Conservation (phyloP, 2,797 vertebrate species). For the Mormyrops attenuatus region DNA sequence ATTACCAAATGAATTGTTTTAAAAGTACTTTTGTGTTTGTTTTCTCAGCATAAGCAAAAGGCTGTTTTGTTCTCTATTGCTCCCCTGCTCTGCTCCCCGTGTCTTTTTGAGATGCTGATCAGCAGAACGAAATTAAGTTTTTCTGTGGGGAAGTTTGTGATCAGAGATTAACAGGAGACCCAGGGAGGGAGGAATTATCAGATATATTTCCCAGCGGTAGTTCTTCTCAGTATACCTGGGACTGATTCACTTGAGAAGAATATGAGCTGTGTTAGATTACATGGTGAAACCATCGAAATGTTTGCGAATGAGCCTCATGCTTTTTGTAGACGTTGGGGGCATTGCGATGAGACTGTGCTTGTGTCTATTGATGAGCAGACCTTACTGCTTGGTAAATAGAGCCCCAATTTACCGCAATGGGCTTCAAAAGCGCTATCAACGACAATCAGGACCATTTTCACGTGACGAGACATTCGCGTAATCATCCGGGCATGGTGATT, state of each 20-base stretch:
- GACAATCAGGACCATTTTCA: background rate
- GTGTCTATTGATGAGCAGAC: background rate
- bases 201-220: conserved; percentile 35
- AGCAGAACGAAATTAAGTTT: conserved; percentile 23
- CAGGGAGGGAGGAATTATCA: conserved; percentile 34
- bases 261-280: background rate
- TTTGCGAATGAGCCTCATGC: background rate
- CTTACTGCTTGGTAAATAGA: background rate
- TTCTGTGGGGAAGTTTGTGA: conserved; percentile 35
- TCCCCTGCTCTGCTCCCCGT: conserved; percentile 17
- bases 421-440: background rate
- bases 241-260: background rate
- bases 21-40: conserved; percentile 20
- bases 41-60: conserved; percentile 22
- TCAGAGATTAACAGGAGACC: conserved; percentile 42
- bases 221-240: conserved; percentile 14
- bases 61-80: background rate
- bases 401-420: background rate
- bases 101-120: conserved; percentile 34
- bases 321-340: background rate
- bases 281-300: background rate
- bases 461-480: background rate
- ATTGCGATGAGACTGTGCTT: background rate
- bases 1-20: conserved; percentile 23
- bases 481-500: background rate